A percentile compares a stretch with the other conserved stretches of the same genome.
Evolutionary conservation across 2,113 vertebrate species (phyloP).

Genomic region (Camelus dromedarius): DNA sequence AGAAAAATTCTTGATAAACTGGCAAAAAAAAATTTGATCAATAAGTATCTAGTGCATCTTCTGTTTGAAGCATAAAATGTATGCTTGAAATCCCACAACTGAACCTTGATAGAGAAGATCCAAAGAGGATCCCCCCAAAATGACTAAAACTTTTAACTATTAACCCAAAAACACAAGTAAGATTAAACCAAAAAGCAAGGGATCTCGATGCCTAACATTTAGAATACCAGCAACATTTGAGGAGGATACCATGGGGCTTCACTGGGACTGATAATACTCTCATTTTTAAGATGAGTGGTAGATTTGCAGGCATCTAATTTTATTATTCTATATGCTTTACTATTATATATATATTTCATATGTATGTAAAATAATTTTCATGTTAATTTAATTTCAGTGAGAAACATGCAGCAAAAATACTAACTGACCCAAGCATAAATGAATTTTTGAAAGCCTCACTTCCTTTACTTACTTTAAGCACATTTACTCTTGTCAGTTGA

Average conservation of each 20-base stretch:
- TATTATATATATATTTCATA: not conserved
- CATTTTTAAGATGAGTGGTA: not conserved
- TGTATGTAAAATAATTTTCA: constrained; percentile 15
- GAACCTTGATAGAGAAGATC: constrained; percentile 22
- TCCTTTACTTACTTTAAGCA: constrained; percentile 80
- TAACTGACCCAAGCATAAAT: not conserved
- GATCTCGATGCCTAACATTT: not conserved
- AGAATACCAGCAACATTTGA: not conserved
- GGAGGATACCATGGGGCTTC: not conserved
- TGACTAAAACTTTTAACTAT: not conserved
- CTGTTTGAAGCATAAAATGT: constrained; percentile 5
- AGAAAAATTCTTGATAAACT: constrained; percentile 36
- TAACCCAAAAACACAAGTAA: constrained; percentile 1
- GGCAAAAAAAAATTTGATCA: not conserved
- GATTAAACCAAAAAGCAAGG: not conserved
- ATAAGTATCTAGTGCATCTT: not conserved
- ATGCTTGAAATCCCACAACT: constrained; percentile 26
- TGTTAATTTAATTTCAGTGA: not conserved
- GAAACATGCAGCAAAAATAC: not conserved
- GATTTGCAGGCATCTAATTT: not conserved
- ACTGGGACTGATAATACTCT: not conserved
- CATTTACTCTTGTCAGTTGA: constrained; percentile 81
- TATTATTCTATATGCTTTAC: constrained; percentile 8
- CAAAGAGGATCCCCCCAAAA: not conserved
- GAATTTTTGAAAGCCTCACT: constrained; percentile 32